Percentiles rank a stretch among this genome's conserved stretches.
These are phyloP conservation scores for Halictus ligatus DNA, from an alignment of 2,888 invertebrate genomes.

Conservation along the genomic window DNA sequence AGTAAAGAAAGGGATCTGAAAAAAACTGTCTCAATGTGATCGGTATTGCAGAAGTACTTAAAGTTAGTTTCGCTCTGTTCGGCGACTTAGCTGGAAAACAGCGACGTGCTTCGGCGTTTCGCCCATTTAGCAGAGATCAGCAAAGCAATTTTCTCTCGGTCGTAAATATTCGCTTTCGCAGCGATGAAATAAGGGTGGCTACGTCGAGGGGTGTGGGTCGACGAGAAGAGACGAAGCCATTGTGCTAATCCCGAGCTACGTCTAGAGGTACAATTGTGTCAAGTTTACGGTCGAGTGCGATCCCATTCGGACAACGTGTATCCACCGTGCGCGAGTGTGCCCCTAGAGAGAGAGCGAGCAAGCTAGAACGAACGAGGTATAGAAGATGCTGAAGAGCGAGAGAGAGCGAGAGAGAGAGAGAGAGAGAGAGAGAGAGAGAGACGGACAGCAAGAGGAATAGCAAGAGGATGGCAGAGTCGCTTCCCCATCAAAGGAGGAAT, in stretches of 20 bases:
- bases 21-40: background rate
- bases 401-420: background rate
- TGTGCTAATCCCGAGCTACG: slow-evolving; percentile 72
- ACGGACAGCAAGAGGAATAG: slow-evolving; percentile 6
- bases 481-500: slow-evolving; percentile 69
- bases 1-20: no score
- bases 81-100: background rate
- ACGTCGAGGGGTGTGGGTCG: background rate
- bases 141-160: background rate
- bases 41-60: background rate
- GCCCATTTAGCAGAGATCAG: background rate
- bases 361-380: background rate
- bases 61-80: background rate
- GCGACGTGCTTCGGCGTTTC: background rate
- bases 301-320: slow-evolving; percentile 65
- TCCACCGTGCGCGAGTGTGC: slow-evolving; percentile 45
- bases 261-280: slow-evolving; percentile 75
- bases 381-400: background rate
- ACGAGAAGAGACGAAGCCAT: slow-evolving; percentile 39
- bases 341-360: background rate
- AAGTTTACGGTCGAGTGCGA: slow-evolving; percentile 77
- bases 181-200: slow-evolving; percentile 32
- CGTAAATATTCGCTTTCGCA: slow-evolving; percentile 1
- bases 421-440: background rate
- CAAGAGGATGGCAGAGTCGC: slow-evolving; percentile 38